Evolutionary conservation across 2,113 vertebrate species (phyloP).

Genomic region (Genyomyrus donnyi): DNA sequence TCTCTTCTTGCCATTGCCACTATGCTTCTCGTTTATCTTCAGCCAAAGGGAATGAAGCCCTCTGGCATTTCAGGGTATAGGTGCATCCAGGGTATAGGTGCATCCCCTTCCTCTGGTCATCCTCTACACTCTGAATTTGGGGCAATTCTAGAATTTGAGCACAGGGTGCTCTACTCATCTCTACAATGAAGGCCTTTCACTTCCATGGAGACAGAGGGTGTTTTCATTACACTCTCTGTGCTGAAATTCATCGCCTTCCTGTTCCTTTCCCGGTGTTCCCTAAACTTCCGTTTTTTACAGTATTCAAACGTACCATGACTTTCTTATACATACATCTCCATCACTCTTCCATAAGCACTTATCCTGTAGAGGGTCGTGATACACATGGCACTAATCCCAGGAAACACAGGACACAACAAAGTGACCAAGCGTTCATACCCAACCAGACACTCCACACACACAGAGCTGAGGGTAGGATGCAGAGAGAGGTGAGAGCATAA

Average conservation of each 20-base stretch:
- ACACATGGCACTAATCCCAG: background rate
- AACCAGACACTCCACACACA: background rate
- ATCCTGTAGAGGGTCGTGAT: background rate
- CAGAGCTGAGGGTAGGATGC: background rate
- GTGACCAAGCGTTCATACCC: background rate
- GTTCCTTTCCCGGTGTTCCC: background rate
- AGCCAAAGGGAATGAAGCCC: background rate
- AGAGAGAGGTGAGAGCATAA: background rate
- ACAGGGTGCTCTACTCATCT: background rate
- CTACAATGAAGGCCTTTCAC: slow-evolving; percentile 27
- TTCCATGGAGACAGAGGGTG: background rate
- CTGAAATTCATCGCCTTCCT: background rate
- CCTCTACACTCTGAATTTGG: background rate
- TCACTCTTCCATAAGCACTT: background rate
- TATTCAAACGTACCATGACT: background rate
- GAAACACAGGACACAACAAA: background rate
- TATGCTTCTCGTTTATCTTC: background rate
- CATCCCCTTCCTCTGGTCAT: background rate
- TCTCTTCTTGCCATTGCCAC: background rate
- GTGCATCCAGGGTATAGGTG: background rate
- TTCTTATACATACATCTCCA: background rate
- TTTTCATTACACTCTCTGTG: background rate
- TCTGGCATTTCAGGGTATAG: background rate
- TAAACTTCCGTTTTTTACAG: background rate
- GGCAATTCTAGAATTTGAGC: background rate